Conservation (phyloP, 2,113 vertebrate species). For the Zosterops hypoxanthus region DNA sequence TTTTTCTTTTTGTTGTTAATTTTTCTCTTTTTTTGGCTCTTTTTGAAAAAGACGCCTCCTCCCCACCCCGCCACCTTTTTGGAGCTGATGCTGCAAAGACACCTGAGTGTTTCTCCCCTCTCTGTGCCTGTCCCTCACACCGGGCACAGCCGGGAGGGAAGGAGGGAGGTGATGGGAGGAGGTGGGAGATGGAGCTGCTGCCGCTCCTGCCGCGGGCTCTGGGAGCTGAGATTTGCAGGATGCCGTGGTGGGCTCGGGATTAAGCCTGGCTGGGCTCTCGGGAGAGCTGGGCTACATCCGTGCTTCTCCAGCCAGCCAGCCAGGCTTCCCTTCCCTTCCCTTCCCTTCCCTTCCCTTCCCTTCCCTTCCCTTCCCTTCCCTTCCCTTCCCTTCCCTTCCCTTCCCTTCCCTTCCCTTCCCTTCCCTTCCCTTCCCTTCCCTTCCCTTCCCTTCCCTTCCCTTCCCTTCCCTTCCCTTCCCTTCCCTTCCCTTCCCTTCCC, state of each 20-base stretch:
- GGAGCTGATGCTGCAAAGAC: too few relatives aligned
- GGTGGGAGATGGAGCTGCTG: not conserved
- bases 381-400: too few relatives aligned
- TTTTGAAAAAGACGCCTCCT: too few relatives aligned
- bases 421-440: too few relatives aligned
- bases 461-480: not conserved
- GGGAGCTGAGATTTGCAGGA: not conserved
- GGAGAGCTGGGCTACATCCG: not conserved
- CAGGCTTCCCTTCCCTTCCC: too few relatives aligned
- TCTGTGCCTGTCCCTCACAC: too few relatives aligned
- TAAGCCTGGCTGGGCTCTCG: not conserved
- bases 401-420: not conserved
- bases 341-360: too few relatives aligned
- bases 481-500: not conserved
- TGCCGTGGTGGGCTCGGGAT: rapidly evolving
- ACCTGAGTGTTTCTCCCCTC: too few relatives aligned
- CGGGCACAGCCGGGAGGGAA: rapidly evolving
- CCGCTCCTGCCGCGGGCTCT: not conserved
- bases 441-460: not conserved
- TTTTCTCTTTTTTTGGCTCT: too few relatives aligned
- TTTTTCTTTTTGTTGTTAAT: too few relatives aligned
- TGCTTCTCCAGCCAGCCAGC: not conserved
- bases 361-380: not conserved
- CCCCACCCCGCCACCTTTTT: too few relatives aligned
- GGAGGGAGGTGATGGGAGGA: not conserved